Base-by-base conservation (phyloP, 2,797 vertebrate genomes). In the Phrynocephalus guinanensis region DNA sequence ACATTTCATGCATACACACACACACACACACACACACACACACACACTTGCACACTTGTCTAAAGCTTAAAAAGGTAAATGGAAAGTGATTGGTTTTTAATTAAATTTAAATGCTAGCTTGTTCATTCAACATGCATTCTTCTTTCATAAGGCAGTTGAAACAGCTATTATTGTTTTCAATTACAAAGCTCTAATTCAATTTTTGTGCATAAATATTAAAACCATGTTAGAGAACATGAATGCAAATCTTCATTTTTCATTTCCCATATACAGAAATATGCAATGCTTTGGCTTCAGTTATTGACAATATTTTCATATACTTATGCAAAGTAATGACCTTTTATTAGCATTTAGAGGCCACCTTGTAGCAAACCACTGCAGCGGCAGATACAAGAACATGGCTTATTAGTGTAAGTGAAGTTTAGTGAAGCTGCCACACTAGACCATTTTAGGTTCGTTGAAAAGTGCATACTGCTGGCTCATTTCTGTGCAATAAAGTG, bases 151-250 rank as follows among this genome's bases (percentile, higher is more conserved):
- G 70, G 92, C 28, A 87, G 44, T 20, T 83, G 82, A 91, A 77
- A 63, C 79, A 92, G 86, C 88, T 93, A 82, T 81, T 84, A 93
- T 66, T 93, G 30, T 16, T 84, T 56, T 70, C 85, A 92, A 83
- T 87, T 92, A 85, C 86, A 87, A 1, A 79, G 87, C 82, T 91
- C 30, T 70, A 16, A 83, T 78, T 83, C 87, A 66, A 83, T 93
- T 91, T 86, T 88, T 88, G 50, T 28, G 91, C 22, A 84, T 89
- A 92, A 93, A 91, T 94, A 94, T 75, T 93, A 92, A 95, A 94
- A 93, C n/a, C 6, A 3, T 33, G 89, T 93, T n/a, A 1, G 81
- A 92, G 91, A 94, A 76, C 70, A 83, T 28, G 89, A 52, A 50
- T 89, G 83, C 10, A 94, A 18, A 81, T 86, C 88, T 28, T 92